phyloP scores from a whole-genome alignment of 2,888 invertebrate species.

The Orthosia incerta region DNA sequence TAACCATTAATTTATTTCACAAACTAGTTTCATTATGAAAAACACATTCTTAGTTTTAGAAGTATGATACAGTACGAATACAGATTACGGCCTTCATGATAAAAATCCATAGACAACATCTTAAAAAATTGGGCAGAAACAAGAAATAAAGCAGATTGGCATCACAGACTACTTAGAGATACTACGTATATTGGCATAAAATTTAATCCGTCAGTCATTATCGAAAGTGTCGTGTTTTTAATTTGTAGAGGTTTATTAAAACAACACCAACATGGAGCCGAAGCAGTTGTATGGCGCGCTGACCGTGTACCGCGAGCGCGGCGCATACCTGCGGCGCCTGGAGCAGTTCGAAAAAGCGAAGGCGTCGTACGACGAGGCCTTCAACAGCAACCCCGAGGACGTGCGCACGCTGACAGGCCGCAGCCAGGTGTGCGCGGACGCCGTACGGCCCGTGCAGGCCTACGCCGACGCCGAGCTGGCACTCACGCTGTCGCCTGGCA shows the following conservation, averaged over 20 bases:
- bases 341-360: slow-evolving; percentile 88
- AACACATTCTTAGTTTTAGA: not conserved
- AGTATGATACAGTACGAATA: not conserved
- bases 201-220: not conserved
- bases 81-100: not conserved
- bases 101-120: not conserved
- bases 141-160: not conserved
- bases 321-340: slow-evolving; percentile 83
- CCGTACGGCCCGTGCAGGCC: slow-evolving; percentile 84
- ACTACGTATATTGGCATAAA: too few species aligned
- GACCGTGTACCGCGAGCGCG: slow-evolving; percentile 86
- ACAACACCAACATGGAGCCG: slow-evolving; percentile 79
- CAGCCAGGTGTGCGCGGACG: slow-evolving; percentile 86
- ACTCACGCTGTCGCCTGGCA: slow-evolving; percentile 82
- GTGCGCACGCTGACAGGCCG: slow-evolving; percentile 84
- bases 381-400: slow-evolving; percentile 78
- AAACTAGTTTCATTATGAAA: too few species aligned
- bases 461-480: slow-evolving; percentile 86
- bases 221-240: slow-evolving; percentile 42
- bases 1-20: too few species aligned
- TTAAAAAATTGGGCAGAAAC: not conserved
- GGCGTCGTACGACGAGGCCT: slow-evolving; percentile 85
- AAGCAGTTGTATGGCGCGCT: slow-evolving; percentile 83
- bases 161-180: not conserved
- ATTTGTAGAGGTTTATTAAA: slow-evolving; percentile 53